These are phyloP conservation scores for Hydraecia micacea DNA, from an alignment of 2,888 invertebrate species.

Conservation along the genomic window DNA sequence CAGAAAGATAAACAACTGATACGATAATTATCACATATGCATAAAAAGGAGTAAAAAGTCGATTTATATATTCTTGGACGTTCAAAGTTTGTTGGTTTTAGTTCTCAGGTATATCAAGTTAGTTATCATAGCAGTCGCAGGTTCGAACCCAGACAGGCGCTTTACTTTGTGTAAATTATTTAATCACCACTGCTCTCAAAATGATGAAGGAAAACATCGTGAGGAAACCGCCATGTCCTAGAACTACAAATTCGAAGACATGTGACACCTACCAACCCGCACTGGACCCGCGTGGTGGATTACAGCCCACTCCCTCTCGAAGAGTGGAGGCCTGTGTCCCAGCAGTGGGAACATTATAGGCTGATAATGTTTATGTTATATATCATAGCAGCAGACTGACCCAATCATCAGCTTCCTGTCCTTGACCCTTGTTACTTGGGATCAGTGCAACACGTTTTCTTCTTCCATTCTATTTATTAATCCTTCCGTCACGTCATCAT, in stretches of 20 bases:
- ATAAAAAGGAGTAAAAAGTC: slow-evolving; percentile 32
- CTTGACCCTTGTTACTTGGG: neutral
- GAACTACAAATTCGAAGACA: too few relatives aligned
- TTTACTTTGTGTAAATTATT: too few relatives aligned
- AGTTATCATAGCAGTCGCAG: neutral
- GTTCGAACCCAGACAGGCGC: too few relatives aligned
- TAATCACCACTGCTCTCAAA: too few relatives aligned
- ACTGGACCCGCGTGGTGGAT: too few relatives aligned
- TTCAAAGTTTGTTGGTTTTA: neutral
- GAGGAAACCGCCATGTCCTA: too few relatives aligned
- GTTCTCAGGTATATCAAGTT: neutral
- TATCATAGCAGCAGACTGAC: neutral
- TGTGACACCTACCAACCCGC: too few relatives aligned
- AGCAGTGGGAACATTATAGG: too few relatives aligned
- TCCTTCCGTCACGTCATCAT: neutral
- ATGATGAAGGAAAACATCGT: too few relatives aligned
- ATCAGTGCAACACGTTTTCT: neutral
- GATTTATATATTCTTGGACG: neutral
- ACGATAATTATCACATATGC: slow-evolving; percentile 44
- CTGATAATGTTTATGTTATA: too few relatives aligned
- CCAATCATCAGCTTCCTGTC: neutral
- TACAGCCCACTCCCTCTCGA: too few relatives aligned
- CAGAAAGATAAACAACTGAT: slow-evolving; percentile 42
- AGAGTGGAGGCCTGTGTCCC: too few relatives aligned
- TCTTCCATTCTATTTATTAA: neutral